Evolutionary conservation across 2,113 vertebrate genomes (phyloP).

Genomic region (Megaptera novaeangliae): DNA sequence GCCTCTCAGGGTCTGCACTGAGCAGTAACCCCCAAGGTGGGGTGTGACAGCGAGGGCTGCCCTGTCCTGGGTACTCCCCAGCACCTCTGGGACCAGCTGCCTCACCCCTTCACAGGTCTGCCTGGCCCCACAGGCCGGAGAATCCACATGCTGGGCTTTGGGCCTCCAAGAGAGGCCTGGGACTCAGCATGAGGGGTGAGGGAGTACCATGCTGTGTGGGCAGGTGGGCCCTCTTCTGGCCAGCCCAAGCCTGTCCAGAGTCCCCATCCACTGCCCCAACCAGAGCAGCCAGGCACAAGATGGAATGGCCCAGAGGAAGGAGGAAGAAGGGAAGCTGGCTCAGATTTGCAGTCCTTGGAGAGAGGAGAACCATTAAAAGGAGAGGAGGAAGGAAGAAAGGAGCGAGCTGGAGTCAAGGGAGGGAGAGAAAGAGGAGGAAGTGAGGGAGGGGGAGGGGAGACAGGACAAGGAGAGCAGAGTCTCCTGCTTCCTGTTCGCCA

Average conservation of each 20-base stretch:
- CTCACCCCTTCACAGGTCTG: rapidly evolving
- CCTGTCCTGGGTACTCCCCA: rapidly evolving
- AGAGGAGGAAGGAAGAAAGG: no score
- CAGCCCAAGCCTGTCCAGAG: no score
- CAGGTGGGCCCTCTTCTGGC: background rate
- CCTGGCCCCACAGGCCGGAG: background rate
- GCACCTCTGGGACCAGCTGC: background rate
- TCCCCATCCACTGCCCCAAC: background rate
- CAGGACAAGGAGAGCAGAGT: background rate
- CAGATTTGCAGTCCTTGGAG: background rate
- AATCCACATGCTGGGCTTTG: background rate
- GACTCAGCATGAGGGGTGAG: rapidly evolving
- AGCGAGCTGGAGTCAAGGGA: background rate
- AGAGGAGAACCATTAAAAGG: rapidly evolving
- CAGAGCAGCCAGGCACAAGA: background rate
- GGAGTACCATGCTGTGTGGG: rapidly evolving
- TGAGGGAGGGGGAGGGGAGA: rapidly evolving
- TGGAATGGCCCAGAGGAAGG: rapidly evolving
- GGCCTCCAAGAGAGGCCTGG: background rate
- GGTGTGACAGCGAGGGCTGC: rapidly evolving
- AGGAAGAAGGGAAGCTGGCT: background rate
- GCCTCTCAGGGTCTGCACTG: no score
- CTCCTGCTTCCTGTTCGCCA: background rate
- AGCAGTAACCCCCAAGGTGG: background rate
- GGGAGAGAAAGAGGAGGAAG: no score